phyloP scores from a whole-genome alignment of 2,888 invertebrate genomes.

The Eilema depressum region DNA sequence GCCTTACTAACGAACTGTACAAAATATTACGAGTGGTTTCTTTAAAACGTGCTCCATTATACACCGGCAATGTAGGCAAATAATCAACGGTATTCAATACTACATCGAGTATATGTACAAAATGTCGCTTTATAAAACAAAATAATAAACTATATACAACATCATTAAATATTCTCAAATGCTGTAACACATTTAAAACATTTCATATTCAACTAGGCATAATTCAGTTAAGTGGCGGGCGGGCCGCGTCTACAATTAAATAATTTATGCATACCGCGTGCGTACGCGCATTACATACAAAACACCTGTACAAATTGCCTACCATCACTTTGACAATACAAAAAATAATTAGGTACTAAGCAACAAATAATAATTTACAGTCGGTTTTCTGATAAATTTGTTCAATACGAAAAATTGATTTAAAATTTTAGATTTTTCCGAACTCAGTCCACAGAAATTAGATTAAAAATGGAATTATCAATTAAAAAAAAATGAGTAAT shows the following conservation, averaged over 20 bases:
- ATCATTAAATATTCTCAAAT: constrained; percentile 87
- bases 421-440: constrained; percentile 50
- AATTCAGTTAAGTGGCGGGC: constrained; percentile 75
- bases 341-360: constrained; percentile 70
- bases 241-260: constrained; percentile 67
- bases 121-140: constrained; percentile 82
- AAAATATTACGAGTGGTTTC: constrained; percentile 85
- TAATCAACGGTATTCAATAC: constrained; percentile 68
- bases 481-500: constrained; percentile 57
- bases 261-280: constrained; percentile 64
- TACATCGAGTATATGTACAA: constrained; percentile 79
- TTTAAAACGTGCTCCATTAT: constrained; percentile 78
- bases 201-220: constrained; percentile 85
- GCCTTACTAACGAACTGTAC: constrained; percentile 82
- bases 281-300: constrained; percentile 55
- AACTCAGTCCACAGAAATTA: constrained; percentile 59
- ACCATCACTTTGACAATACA: constrained; percentile 59
- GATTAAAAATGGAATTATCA: constrained; percentile 58
- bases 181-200: constrained; percentile 87
- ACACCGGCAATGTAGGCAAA: constrained; percentile 80
- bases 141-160: constrained; percentile 87
- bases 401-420: constrained; percentile 59
- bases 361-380: constrained; percentile 74
- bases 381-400: constrained; percentile 61
- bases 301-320: constrained; percentile 73